Evolutionary conservation across 2,797 vertebrate species (phyloP), one percentile per base, ranked within the genome.

Genomic region (Mormyrus hasselquistii): DNA sequence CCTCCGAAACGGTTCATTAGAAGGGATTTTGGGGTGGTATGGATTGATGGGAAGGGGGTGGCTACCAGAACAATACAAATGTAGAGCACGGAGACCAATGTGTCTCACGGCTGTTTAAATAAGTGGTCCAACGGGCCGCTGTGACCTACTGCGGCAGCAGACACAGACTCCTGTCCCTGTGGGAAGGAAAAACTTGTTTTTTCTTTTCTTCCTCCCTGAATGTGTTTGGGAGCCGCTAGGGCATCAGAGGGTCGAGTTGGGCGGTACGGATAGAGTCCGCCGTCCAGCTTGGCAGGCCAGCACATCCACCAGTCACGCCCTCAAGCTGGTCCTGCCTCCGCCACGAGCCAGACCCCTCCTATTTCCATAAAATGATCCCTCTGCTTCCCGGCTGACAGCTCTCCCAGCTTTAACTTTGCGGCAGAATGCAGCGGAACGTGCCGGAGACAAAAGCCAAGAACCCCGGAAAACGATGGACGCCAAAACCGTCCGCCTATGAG

Each of bases 1-100:
- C 89, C 91, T 89, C 91, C 89, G 79, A 88, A 90, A 90, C 88
- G 89, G 89, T 89, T 91, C 89, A 91, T 90, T 91, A 90, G 90
- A 91, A 90, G 89, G 89, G 86, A 89, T 76, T 55, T 38, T 62
- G 34, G 47, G 49, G 83, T 52, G 83, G 22, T 3, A 12, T 25
- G 47, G 83, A 85, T 6, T 4, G 73, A 14, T 76, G 38, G 14
- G 2, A 5, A 41, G 34, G 25, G 10, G 25, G 62, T 69, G 62
- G 62, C 25, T 34, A 79, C 73, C 14, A 44, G 38, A 79, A 79
- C 73, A 79, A 79, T 44, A 44, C 73, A 44, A 79, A 41, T 79
- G 73, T 44, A 44, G 73, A 79, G 73, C 73, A 79, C 4, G 73
- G 73, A 19, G 16, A n/a, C 34, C 73, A n/a, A 79, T 44, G 73